Evolutionary conservation across 64 coral and sea anemone species (phyloP).

Genomic region (Acropora tenuis): DNA sequence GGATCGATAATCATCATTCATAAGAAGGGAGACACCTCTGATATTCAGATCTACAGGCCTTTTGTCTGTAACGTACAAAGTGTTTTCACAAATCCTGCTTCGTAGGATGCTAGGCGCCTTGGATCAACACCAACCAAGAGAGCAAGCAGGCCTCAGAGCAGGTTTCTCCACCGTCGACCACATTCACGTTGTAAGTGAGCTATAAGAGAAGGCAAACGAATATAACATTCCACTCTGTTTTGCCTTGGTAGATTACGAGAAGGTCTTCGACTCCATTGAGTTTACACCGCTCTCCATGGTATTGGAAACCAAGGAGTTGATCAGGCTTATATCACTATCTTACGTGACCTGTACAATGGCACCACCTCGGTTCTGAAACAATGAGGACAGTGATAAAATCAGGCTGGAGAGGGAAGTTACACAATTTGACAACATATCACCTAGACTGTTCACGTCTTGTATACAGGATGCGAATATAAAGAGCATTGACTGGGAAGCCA

Average conservation of each 20-base stretch:
- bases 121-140: constrained; percentile 37
- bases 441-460: too few species aligned
- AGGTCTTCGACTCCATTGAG: neutral
- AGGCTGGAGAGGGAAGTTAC: too few species aligned
- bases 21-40: constrained; percentile 24
- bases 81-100: constrained; percentile 43
- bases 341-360: too few species aligned
- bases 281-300: neutral
- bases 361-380: too few species aligned
- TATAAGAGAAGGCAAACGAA: constrained; percentile 37
- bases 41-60: constrained; percentile 27
- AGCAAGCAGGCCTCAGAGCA: constrained; percentile 40
- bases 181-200: constrained; percentile 34
- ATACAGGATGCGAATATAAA: too few species aligned
- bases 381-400: too few species aligned
- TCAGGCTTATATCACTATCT: too few species aligned
- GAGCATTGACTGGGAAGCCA: too few species aligned
- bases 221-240: constrained; percentile 37
- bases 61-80: constrained; percentile 38
- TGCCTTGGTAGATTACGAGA: neutral
- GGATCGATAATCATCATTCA: constrained; percentile 44
- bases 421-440: too few species aligned
- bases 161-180: constrained; percentile 24
- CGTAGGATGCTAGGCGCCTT: constrained; percentile 35
- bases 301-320: neutral